A percentile compares a stretch with the other conserved stretches of the same genome.
Evolutionary conservation across 2,888 invertebrate species (phyloP).

Genomic region (Agrypnus murinus): DNA sequence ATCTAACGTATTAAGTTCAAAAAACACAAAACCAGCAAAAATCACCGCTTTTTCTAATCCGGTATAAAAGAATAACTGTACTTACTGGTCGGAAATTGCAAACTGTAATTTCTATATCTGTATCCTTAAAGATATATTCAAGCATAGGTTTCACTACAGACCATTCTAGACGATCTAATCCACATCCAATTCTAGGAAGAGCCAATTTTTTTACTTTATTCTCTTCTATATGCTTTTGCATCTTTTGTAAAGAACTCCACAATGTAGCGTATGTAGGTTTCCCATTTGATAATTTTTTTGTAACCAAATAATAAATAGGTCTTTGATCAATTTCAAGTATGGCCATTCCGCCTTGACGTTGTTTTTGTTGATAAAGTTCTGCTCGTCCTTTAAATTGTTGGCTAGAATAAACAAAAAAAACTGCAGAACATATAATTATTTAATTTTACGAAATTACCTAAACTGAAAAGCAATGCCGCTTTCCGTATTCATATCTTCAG

Average conservation of each 20-base stretch:
- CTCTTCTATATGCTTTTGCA: conserved; percentile 70
- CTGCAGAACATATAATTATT: no score
- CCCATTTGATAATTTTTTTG: conserved; percentile 73
- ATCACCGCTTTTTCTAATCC: no score
- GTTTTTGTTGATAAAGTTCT: conserved; percentile 66
- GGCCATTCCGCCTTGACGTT: conserved; percentile 71
- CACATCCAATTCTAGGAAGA: conserved; percentile 80
- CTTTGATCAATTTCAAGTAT: conserved; percentile 69
- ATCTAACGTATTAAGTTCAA: no score
- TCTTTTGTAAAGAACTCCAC: conserved; percentile 69
- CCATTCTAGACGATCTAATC: conserved; percentile 80
- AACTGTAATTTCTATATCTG: conserved; percentile 72
- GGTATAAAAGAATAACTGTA: no score
- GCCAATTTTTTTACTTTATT: conserved; percentile 74
- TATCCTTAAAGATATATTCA: conserved; percentile 72
- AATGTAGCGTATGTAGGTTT: conserved; percentile 73
- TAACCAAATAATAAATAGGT: conserved; percentile 77
- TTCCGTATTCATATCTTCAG: conserved; percentile 75
- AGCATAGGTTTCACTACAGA: conserved; percentile 73
- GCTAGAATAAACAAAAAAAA: conserved; percentile 64
- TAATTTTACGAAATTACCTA: conserved; percentile 62
- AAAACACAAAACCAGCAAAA: no score
- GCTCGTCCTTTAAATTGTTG: conserved; percentile 66
- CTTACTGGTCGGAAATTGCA: conserved; percentile 71
- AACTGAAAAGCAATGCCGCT: conserved; percentile 74